Conservation (phyloP, 1,140 invertebrate species). For the Linepithema humile region DNA sequence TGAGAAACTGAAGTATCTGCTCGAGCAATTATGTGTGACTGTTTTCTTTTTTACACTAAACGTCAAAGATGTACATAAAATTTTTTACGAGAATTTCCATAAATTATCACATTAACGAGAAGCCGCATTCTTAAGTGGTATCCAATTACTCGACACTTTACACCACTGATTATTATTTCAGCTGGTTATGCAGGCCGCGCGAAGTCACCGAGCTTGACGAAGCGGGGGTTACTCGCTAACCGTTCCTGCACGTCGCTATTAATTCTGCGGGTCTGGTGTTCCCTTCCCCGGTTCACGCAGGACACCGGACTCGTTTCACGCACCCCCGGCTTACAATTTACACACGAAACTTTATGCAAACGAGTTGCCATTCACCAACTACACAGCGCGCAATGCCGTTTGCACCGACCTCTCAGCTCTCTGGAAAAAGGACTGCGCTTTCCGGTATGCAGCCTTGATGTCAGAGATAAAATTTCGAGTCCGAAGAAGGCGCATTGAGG, state of each 20-base stretch:
- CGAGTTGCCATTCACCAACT: slow-evolving; percentile 31
- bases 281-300: not conserved
- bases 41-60: not conserved
- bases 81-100: not conserved
- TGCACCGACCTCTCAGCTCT: slow-evolving; percentile 5
- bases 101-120: not conserved
- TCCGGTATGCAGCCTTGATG: slow-evolving; percentile 23
- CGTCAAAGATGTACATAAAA: not conserved
- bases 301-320: slow-evolving; percentile 41
- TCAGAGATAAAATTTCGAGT: slow-evolving; percentile 51
- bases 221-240: slow-evolving; percentile 14
- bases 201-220: not conserved
- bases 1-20: not conserved
- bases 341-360: slow-evolving; percentile 43
- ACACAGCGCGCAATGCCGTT: slow-evolving; percentile 10
- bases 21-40: not conserved
- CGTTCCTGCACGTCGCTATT: slow-evolving; percentile 28
- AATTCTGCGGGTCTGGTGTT: slow-evolving; percentile 22
- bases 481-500: slow-evolving; percentile 43
- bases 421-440: slow-evolving; percentile 36
- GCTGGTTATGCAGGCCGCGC: not conserved
- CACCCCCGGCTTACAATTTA: slow-evolving; percentile 24
- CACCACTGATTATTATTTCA: not conserved
- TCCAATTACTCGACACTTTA: slow-evolving; percentile 25
- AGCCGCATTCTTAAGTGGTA: not conserved